Evolutionary conservation across 2,113 vertebrate genomes (phyloP), one percentile per base, ranked within the genome.

Genomic region (Hystrix brachyura): DNA sequence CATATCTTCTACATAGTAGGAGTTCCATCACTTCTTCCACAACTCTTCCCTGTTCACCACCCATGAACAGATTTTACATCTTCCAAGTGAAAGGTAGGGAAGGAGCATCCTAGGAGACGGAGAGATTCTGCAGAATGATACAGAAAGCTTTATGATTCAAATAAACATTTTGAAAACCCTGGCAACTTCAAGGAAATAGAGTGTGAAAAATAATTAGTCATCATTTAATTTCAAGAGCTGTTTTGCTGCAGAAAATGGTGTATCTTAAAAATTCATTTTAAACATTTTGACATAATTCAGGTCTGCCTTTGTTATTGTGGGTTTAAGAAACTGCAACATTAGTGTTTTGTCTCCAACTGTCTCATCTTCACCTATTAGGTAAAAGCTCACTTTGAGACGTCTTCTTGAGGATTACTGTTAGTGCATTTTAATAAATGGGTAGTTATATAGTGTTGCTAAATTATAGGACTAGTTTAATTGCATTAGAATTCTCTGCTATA

Each of bases 131-230:
- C 80, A 82, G 90, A 95, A 80, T 81, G 85, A 98, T 97, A 97
- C 55, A 98, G 94, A 97, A 98, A 98, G 78, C 91, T 25, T 84
- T 82, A 86, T 86, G 95, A 96, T 82, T 98, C 57, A 96, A 98
- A 97, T 90, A 93, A 94, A 94, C 32, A 85, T 96, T 97, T 85
- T 76, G 4, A 48, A 78, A 48, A 97, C 97, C 94, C 87, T 89
- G 87, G 92, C 43, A 97, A 97, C 96, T 96, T 79, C 83, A 97
- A 94, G 94, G 95, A 48, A 97, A 94, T 92, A 93, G 94, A 96
- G 74, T 94, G 96, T 96, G 95, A 72, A 94, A 98, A 98, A 94
- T 83, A 98, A 91, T 97, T 94, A 97, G 94, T 98, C 93, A 55
- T 94, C 12, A 0, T 97, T 98, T 98, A 94, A 97, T 98, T 97